These are phyloP conservation scores for Etheostoma perlongum DNA, from an alignment of 2,797 vertebrate species.

Conservation along the genomic window DNA sequence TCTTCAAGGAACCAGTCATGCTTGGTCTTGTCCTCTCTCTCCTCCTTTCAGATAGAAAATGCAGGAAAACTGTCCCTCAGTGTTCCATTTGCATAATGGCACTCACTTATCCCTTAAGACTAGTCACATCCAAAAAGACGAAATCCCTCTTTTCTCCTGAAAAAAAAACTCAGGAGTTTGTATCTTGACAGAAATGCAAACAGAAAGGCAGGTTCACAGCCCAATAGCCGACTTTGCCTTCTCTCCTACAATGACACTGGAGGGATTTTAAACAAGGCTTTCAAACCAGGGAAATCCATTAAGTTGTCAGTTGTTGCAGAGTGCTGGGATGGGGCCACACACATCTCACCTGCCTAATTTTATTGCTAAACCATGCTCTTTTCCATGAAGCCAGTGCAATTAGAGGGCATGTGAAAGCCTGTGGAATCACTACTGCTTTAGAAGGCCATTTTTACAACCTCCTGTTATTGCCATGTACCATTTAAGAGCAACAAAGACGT, in stretches of 20 bases:
- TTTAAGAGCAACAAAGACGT: constrained; percentile 40
- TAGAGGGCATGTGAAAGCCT: constrained; percentile 28
- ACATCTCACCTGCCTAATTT: constrained; percentile 54
- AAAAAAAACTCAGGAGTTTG: neutral
- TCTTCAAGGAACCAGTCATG: constrained; percentile 29
- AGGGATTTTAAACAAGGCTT: constrained; percentile 41
- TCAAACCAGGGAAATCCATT: constrained; percentile 73
- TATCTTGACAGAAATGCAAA: constrained; percentile 30
- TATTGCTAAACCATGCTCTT: constrained; percentile 49
- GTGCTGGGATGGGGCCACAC: constrained; percentile 13
- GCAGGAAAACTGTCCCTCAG: constrained; percentile 24
- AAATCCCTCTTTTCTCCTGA: constrained; percentile 8
- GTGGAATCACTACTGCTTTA: constrained; percentile 9
- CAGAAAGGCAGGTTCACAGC: constrained; percentile 40
- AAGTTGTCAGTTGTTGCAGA: constrained; percentile 61
- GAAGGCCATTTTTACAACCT: constrained; percentile 30
- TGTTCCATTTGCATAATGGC: constrained; percentile 17
- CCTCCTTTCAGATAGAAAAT: constrained; percentile 18
- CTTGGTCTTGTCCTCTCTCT: constrained; percentile 15
- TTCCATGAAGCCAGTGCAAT: constrained; percentile 36
- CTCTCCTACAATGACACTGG: constrained; percentile 7
- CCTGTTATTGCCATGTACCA: constrained; percentile 8
- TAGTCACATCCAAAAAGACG: constrained; percentile 14
- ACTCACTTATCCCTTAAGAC: constrained; percentile 26
- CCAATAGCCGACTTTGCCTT: constrained; percentile 2